Evolutionary conservation across 2,888 invertebrate genomes (phyloP).

Genomic region (Melanotus villosus): DNA sequence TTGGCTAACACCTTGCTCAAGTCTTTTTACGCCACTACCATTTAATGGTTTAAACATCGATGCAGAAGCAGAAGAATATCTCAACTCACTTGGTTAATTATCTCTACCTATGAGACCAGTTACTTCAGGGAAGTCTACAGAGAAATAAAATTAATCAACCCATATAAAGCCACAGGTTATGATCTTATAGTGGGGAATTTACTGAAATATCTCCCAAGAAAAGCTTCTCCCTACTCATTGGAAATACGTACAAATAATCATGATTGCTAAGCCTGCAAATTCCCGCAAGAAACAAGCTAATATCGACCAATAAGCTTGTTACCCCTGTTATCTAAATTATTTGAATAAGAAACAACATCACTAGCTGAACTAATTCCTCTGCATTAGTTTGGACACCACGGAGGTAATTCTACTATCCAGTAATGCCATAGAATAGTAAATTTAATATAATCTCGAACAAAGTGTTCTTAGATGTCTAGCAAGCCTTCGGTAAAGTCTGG

Average conservation of each 20-base stretch:
- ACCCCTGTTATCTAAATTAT: constrained; percentile 6
- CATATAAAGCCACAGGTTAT: too few relatives aligned
- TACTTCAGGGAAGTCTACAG: neutral
- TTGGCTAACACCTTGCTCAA: neutral
- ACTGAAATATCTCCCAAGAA: too few relatives aligned
- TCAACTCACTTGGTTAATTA: constrained; percentile 9
- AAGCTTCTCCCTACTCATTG: too few relatives aligned
- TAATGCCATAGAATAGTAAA: constrained; percentile 44
- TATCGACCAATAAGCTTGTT: neutral
- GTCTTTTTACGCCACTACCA: neutral
- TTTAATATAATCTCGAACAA: constrained; percentile 13
- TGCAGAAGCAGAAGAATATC: constrained; percentile 3
- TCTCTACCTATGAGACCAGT: neutral
- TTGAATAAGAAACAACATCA: neutral
- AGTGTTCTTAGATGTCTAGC: too few relatives aligned
- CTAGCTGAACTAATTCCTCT: constrained; percentile 10
- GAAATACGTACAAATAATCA: neutral
- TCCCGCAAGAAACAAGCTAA: neutral
- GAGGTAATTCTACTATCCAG: constrained; percentile 44
- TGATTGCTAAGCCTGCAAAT: neutral
- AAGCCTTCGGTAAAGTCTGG: too few relatives aligned
- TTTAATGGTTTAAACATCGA: neutral
- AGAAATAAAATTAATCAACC: too few relatives aligned
- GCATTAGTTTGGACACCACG: constrained; percentile 48
- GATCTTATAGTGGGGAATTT: too few relatives aligned